These are phyloP conservation scores for Camponotus pennsylvanicus DNA, from an alignment of 1,140 invertebrate genomes.

Conservation along the genomic window DNA sequence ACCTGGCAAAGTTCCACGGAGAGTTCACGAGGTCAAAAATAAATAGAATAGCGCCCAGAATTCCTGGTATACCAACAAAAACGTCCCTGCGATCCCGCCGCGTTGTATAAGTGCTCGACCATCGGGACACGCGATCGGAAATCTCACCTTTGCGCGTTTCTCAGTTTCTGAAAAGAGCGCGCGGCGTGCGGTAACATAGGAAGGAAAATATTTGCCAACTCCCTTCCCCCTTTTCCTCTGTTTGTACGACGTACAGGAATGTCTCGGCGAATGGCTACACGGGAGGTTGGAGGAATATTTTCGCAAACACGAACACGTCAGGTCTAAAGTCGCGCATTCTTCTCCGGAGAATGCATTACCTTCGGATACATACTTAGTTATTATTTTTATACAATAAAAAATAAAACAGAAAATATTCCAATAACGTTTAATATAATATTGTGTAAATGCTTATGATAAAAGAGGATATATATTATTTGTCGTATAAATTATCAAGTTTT, in stretches of 20 bases:
- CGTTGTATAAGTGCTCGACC: slow-evolving; percentile 41
- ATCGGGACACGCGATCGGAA: slow-evolving; percentile 35
- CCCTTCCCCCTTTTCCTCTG: slow-evolving; percentile 31
- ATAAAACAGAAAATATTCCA: too few relatives aligned
- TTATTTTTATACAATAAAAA: not conserved
- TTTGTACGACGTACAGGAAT: slow-evolving; percentile 66
- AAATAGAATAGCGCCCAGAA: slow-evolving; percentile 68
- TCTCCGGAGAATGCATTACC: slow-evolving; percentile 26
- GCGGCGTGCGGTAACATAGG: slow-evolving; percentile 18
- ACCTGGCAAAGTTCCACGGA: slow-evolving; percentile 51
- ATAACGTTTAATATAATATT: not conserved
- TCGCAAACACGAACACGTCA: slow-evolving; percentile 21
- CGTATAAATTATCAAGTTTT: not conserved
- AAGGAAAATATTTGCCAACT: slow-evolving; percentile 74
- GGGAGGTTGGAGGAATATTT: slow-evolving; percentile 47
- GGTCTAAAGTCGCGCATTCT: slow-evolving; percentile 2
- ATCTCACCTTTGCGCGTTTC: slow-evolving; percentile 63
- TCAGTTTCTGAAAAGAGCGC: slow-evolving; percentile 66
- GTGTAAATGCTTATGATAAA: not conserved
- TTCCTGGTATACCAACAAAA: slow-evolving; percentile 64
- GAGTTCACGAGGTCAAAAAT: slow-evolving; percentile 76
- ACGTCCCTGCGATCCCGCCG: slow-evolving; percentile 51
- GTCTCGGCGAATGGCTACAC: slow-evolving; percentile 66
- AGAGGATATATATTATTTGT: not conserved
- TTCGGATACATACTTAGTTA: not conserved